phyloP scores from a whole-genome alignment of 92 coral and sea anemone genomes.

The Porites evermanni region DNA sequence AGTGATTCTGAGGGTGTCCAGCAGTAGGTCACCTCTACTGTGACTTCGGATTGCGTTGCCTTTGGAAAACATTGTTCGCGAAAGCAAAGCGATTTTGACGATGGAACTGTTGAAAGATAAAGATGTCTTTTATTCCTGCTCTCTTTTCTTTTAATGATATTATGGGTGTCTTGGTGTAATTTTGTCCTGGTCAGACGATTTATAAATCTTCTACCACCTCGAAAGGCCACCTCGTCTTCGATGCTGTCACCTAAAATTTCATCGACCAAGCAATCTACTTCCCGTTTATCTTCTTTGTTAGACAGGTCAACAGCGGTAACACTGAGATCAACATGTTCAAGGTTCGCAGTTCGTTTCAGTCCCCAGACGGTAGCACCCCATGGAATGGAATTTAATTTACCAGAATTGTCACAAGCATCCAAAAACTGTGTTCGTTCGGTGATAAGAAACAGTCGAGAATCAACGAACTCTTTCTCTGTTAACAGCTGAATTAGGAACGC shows the following conservation, averaged over 20 bases:
- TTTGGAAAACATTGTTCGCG: constrained; percentile 19
- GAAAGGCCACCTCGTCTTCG: constrained; percentile 67
- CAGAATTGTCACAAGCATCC: neutral
- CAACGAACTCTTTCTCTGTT: constrained; percentile 1
- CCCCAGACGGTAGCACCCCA: constrained; percentile 76
- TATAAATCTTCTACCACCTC: constrained; percentile 66
- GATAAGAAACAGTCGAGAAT: constrained; percentile 53
- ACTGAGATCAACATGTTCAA: constrained; percentile 49
- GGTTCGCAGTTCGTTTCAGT: constrained; percentile 69
- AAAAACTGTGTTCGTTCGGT: constrained; percentile 49
- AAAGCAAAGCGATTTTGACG: constrained; percentile 14
- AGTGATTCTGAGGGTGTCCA: constrained; percentile 31
- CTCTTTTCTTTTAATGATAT: neutral
- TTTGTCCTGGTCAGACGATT: constrained; percentile 44
- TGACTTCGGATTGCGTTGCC: constrained; percentile 9
- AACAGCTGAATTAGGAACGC: constrained; percentile 44
- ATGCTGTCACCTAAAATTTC: constrained; percentile 48
- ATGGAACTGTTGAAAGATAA: constrained; percentile 16
- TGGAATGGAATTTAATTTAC: constrained; percentile 24
- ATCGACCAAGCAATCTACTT: constrained; percentile 41
- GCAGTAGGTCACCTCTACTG: neutral
- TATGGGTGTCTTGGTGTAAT: neutral
- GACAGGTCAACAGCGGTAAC: constrained; percentile 59
- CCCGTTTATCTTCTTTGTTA: neutral
- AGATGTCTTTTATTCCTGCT: neutral